phyloP scores from a whole-genome alignment of 1,140 invertebrate genomes.

The Mercenaria mercenaria region DNA sequence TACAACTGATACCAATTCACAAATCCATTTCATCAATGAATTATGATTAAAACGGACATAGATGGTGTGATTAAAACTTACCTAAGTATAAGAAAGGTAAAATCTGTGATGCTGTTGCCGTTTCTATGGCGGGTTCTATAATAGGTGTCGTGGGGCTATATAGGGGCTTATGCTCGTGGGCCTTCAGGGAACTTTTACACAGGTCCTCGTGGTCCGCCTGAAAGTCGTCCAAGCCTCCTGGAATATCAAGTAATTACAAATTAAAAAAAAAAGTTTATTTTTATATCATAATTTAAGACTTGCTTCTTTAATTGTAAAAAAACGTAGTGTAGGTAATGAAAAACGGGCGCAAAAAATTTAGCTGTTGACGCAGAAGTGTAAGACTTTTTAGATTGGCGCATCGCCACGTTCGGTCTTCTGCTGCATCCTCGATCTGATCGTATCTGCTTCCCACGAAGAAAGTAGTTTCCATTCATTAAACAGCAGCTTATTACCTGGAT shows the following conservation, averaged over 20 bases:
- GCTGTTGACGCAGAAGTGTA: background rate
- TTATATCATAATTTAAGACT: too few relatives aligned
- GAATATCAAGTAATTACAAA: too few relatives aligned
- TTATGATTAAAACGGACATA: too few relatives aligned
- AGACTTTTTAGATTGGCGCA: background rate
- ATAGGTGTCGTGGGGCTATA: conserved; percentile 84
- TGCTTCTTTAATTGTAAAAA: too few relatives aligned
- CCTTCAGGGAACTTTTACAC: conserved; percentile 81
- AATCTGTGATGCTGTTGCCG: conserved; percentile 92
- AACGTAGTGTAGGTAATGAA: too few relatives aligned
- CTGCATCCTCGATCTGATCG: background rate
- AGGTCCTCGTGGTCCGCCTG: conserved; percentile 82
- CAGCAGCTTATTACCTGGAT: conserved; percentile 10
- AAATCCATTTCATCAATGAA: too few relatives aligned
- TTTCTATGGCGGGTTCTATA: conserved; percentile 87
- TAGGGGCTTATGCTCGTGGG: conserved; percentile 78
- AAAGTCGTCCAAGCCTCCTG: conserved; percentile 87
- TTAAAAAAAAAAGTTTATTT: conserved; percentile 52
- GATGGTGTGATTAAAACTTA: too few relatives aligned
- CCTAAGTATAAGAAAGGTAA: conserved; percentile 95
- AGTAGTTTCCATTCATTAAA: conserved; percentile 52
- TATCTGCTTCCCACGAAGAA: conserved; percentile 44
- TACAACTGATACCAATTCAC: too few relatives aligned
- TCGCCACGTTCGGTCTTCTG: background rate
- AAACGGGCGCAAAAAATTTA: too few relatives aligned